Evolutionary conservation across 1,140 invertebrate genomes (phyloP).

Genomic region (Lepidurus apus): DNA sequence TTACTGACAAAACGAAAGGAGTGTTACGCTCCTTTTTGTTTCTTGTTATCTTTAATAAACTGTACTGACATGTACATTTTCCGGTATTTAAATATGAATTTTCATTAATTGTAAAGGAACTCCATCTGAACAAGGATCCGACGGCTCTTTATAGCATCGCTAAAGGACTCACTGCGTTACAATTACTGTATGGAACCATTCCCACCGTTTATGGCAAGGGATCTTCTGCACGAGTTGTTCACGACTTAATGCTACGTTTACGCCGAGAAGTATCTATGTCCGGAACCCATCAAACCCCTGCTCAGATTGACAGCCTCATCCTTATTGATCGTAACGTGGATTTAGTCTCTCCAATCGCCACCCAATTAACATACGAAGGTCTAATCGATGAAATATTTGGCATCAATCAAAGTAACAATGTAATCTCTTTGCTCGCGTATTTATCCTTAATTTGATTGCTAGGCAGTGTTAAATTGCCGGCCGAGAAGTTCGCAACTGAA

Average conservation of each 20-base stretch:
- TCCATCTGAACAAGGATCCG: constrained; percentile 78
- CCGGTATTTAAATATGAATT: too few species aligned
- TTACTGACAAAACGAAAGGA: too few species aligned
- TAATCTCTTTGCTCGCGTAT: neutral
- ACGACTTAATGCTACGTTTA: constrained; percentile 76
- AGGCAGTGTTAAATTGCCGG: constrained; percentile 77
- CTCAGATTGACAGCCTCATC: constrained; percentile 80
- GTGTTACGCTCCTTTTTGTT: too few species aligned
- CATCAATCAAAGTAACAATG: constrained; percentile 59
- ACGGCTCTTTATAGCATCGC: constrained; percentile 83
- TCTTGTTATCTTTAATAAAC: too few species aligned
- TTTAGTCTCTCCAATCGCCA: constrained; percentile 83
- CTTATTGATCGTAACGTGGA: constrained; percentile 85
- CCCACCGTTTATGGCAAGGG: constrained; percentile 86
- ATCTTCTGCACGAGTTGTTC: constrained; percentile 75
- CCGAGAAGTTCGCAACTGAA: constrained; percentile 66
- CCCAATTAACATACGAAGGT: constrained; percentile 95
- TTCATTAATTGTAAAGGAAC: constrained; percentile 56
- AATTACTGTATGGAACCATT: constrained; percentile 83
- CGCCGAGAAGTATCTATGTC: constrained; percentile 57
- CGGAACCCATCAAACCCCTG: constrained; percentile 44
- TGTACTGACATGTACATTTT: too few species aligned
- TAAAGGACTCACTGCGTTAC: constrained; percentile 74
- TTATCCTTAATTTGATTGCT: constrained; percentile 38
- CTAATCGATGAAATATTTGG: constrained; percentile 87